Evolutionary conservation across 2,113 vertebrate genomes (phyloP).

Genomic region (Ptyas mucosa): DNA sequence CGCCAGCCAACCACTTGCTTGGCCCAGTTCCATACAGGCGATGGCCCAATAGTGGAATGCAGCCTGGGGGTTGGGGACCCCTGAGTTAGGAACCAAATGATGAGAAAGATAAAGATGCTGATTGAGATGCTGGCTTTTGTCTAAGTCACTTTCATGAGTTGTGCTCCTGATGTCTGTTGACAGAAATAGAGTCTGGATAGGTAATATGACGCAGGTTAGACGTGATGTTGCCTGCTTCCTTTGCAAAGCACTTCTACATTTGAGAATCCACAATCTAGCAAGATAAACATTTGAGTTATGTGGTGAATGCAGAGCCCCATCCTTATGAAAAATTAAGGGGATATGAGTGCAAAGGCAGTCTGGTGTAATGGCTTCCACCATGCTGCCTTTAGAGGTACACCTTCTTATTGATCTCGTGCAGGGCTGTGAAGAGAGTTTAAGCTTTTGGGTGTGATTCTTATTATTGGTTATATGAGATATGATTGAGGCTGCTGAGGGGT

Average conservation of each 20-base stretch:
- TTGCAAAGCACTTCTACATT: background rate
- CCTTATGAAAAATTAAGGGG: background rate
- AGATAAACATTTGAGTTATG: background rate
- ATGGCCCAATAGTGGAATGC: no score
- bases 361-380: background rate
- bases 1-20: no score
- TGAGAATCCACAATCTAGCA: background rate
- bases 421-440: background rate
- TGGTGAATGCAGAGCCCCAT: background rate
- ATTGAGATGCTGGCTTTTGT: background rate
- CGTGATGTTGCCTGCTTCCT: background rate
- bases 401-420: background rate
- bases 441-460: background rate
- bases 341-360: background rate
- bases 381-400: background rate
- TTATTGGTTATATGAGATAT: background rate
- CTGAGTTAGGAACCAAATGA: background rate
- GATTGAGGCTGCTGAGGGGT: background rate
- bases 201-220: background rate
- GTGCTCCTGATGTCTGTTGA: background rate
- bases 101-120: background rate
- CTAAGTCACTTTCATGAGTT: background rate
- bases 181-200: background rate
- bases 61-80: no score
- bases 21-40: no score